These are phyloP conservation scores for Silvanus unidentatus DNA, from an alignment of 2,888 invertebrate genomes.

Conservation along the genomic window DNA sequence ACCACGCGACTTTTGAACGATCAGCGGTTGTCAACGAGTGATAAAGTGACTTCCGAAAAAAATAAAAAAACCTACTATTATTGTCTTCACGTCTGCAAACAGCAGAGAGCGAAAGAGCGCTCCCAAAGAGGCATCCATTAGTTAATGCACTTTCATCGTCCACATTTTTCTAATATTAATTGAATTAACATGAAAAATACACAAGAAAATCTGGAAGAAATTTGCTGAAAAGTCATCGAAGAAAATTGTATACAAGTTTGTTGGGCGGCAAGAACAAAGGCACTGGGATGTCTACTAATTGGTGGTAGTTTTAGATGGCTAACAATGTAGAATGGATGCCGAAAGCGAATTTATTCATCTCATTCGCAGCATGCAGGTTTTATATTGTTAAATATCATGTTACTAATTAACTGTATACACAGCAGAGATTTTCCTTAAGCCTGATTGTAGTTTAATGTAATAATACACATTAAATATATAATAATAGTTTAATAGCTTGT, in stretches of 20 bases:
- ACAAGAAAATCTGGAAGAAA: neutral
- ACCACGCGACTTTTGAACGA: slow-evolving; percentile 32
- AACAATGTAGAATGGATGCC: slow-evolving; percentile 6
- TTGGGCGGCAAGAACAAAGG: slow-evolving; percentile 21
- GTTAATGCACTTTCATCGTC: neutral
- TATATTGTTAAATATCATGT: slow-evolving; percentile 4
- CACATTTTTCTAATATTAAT: neutral
- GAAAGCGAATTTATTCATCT: slow-evolving; percentile 3
- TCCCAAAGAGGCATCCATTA: neutral
- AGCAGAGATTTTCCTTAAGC: no score
- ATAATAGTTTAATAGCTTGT: no score
- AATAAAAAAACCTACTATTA: slow-evolving; percentile 17
- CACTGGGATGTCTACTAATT: slow-evolving; percentile 20
- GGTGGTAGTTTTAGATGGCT: slow-evolving; percentile 10
- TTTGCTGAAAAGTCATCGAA: slow-evolving; percentile 21
- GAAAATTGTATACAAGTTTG: slow-evolving; percentile 20
- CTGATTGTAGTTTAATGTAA: no score
- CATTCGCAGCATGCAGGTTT: slow-evolving; percentile 2
- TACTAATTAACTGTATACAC: neutral
- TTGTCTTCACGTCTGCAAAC: neutral
- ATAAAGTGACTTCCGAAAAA: slow-evolving; percentile 37
- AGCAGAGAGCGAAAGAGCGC: no score
- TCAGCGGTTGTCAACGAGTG: slow-evolving; percentile 32
- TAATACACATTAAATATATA: no score
- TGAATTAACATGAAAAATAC: neutral